Percentiles rank a stretch among this genome's conserved stretches.
These are phyloP conservation scores for Rhinella marina DNA, from an alignment of 2,797 vertebrate species.

Conservation along the genomic window DNA sequence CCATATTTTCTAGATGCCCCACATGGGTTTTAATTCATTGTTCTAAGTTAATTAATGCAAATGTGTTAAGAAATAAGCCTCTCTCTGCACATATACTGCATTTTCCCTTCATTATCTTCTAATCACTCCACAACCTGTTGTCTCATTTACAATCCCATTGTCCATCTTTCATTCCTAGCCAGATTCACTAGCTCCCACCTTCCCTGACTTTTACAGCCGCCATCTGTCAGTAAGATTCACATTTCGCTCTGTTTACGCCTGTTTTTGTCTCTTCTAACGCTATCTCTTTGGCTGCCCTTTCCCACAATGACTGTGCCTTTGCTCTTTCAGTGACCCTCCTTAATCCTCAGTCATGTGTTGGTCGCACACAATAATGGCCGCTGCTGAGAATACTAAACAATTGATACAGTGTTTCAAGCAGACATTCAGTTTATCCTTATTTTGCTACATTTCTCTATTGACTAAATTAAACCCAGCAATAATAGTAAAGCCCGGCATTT, in stretches of 20 bases:
- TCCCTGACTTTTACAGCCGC: slow-evolving; percentile 10
- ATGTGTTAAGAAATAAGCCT: background rate
- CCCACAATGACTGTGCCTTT: slow-evolving; percentile 30
- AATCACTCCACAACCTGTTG: background rate
- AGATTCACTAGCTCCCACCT: background rate
- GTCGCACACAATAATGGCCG: slow-evolving; percentile 3
- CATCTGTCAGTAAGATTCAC: slow-evolving; percentile 33
- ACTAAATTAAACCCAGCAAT: background rate
- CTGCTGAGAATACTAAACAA: slow-evolving; percentile 6
- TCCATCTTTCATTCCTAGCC: background rate
- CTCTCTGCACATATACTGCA: background rate
- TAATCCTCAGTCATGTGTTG: slow-evolving; percentile 18
- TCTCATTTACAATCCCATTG: slow-evolving; percentile 10
- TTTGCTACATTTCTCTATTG: slow-evolving; percentile 7
- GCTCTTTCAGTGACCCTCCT: slow-evolving; percentile 34
- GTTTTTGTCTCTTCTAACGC: slow-evolving; percentile 8
- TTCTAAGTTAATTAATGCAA: background rate
- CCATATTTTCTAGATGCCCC: background rate
- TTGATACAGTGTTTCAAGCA: background rate
- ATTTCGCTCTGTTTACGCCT: slow-evolving; percentile 6
- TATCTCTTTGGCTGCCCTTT: slow-evolving; percentile 31
- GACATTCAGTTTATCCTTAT: background rate
- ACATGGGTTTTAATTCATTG: too few relatives aligned
- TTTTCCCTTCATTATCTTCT: background rate
- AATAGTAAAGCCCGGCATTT: background rate